Evolutionary conservation across 2,797 vertebrate genomes (phyloP).

Genomic region (Aphelocoma californica): DNA sequence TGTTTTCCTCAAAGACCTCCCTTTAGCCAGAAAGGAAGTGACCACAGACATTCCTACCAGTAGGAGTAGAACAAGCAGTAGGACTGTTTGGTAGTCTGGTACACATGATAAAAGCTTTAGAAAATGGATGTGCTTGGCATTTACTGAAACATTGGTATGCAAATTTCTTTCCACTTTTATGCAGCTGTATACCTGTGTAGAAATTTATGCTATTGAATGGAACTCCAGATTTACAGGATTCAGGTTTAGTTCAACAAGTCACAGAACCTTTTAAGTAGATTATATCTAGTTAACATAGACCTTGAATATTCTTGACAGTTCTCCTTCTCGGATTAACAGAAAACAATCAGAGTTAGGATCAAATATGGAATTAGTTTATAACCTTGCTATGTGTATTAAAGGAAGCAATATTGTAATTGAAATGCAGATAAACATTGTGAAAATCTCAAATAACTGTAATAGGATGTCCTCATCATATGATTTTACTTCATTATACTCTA

Average conservation of each 20-base stretch:
- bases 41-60: not conserved
- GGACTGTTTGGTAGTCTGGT: not conserved
- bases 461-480: constrained; percentile 21
- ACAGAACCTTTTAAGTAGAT: not conserved
- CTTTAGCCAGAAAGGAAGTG: too few relatives aligned
- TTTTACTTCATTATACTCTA: constrained; percentile 43
- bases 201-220: not conserved
- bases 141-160: not conserved
- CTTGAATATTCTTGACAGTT: constrained; percentile 37
- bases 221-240: not conserved
- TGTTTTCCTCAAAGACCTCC: too few relatives aligned
- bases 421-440: constrained; percentile 53
- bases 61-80: not conserved
- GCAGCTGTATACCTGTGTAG: not conserved
- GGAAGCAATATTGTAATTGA: constrained; percentile 68
- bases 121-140: not conserved
- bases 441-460: constrained; percentile 41
- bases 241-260: not conserved
- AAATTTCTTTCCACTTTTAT: not conserved
- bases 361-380: constrained; percentile 70
- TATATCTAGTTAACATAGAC: constrained; percentile 16
- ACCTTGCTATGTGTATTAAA: constrained; percentile 58
- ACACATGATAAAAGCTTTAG: not conserved
- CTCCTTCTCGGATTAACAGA: constrained; percentile 58
- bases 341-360: constrained; percentile 51